Base-by-base conservation (phyloP, 2,797 vertebrate species). In the Hyperoplus lanceolatus region DNA sequence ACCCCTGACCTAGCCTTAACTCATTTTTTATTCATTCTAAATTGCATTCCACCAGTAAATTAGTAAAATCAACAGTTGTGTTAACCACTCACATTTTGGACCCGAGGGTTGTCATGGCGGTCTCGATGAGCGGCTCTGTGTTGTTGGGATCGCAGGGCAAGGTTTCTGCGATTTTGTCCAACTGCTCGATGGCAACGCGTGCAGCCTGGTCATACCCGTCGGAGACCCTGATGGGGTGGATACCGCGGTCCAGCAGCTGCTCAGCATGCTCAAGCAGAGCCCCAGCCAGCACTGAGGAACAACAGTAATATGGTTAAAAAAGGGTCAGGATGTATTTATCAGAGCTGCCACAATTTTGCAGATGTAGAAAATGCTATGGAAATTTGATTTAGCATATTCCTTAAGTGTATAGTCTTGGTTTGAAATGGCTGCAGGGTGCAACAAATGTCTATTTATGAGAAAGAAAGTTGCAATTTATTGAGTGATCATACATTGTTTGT, bases 201-300 rank as follows among this genome's bases (percentile, higher is more conserved):
- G 98, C 97, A 0, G 98, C 98, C 91, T 97, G 98, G 83, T 99
- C 98, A 0, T 98, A 99, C 56, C 98, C 98, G 0, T 99, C 98
- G 0, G 98, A 96, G 64, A 99, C 97, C 79, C 98, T 94, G 91
- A 99, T 99, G 0, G 98, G 98, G 84, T 99, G 98, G 91, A 99
- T 98, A 12, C 98, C 98, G 0, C 96, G 96, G 88, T 99, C 98
- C 29, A 99, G 89, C 80, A 99, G 86, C 86, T 97, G 97, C 86
- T 99, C 98, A 0, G 98, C 98, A 89, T 99, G 96, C 60, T 99
- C 98, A 75, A 99, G 80, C 15, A 99, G 89, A 0, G 98, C 97
- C 8, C 98, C 98, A 45, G 98, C 98, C 76, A 99, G 90, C 77
- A 99, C 98, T 99, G 73, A 66, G 7, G 18, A 71, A 9, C 1